Evolutionary conservation across 2,797 vertebrate species (phyloP).

Genomic region (Alauda arvensis): DNA sequence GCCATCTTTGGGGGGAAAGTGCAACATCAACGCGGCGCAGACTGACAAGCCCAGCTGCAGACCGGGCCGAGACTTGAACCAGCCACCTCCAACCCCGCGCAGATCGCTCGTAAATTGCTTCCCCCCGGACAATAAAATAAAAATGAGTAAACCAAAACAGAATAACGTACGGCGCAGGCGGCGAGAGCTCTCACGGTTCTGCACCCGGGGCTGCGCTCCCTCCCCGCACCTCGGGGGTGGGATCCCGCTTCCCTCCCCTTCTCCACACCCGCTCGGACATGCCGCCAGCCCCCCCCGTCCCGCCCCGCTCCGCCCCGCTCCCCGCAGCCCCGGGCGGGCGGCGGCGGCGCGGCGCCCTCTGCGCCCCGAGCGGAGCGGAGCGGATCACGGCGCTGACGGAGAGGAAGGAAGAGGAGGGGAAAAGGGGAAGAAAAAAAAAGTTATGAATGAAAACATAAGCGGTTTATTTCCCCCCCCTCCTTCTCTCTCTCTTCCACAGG

Average conservation of each 20-base stretch:
- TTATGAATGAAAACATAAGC: constrained; percentile 95
- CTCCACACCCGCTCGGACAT: neutral
- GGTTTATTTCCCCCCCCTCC: neutral
- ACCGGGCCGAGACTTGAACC: neutral
- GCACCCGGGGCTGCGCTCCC: neutral
- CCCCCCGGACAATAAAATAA: neutral
- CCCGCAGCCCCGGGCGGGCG: neutral
- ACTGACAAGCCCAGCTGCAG: constrained; percentile 2
- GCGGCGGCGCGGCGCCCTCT: constrained; percentile 59
- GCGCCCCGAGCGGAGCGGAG: constrained; percentile 40
- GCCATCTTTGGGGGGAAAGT: constrained; percentile 39
- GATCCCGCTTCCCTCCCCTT: neutral
- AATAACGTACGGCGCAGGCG: neutral
- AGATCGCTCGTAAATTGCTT: neutral
- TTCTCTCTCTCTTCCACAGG: constrained; percentile 27
- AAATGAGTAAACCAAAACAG: neutral
- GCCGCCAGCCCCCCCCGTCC: neutral
- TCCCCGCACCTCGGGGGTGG: neutral
- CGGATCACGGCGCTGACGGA: constrained; percentile 54
- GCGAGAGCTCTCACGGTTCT: neutral
- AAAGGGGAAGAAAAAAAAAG: constrained; percentile 64
- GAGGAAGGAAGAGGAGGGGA: constrained; percentile 63
- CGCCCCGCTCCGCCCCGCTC: neutral
- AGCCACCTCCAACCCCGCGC: neutral
- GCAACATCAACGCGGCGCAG: neutral